Base-by-base conservation (phyloP, 2,113 vertebrate genomes). In the Oreotragus oreotragus region DNA sequence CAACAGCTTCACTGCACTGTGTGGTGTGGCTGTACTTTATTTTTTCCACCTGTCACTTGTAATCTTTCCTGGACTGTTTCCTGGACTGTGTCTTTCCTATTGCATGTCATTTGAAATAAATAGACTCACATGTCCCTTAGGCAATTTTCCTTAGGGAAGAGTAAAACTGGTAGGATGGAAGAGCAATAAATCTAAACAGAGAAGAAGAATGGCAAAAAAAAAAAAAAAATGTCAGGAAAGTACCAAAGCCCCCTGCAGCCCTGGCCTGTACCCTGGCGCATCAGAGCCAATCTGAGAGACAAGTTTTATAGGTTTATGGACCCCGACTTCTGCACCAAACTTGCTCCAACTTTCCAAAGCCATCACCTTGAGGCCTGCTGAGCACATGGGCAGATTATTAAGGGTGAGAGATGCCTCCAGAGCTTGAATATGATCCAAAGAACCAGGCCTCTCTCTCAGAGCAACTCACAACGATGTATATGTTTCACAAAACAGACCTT, bases 211-310 rank as follows among this genome's bases (percentile, higher is more conserved):
- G 5, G 19, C 33, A 36, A n/a, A 49, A 27, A 39, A 62, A 15
- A 36, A 47, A 21, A 39, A 64, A 36, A 33, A 14, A 33, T 5
- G 12, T 87, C 58, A 66, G 73, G 45, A 16, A 57, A 80, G 49
- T 27, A 16, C 51, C 64, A n/a, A 6, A 12, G 19, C 19, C 47
- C 47, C 49, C 58, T 49, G 2, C 5, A n/a, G 3, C 14, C 2
- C 51, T 21, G 43, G 28, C 27, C 12, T 27, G 6, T 9, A 60
- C 15, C 45, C 53, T 53, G 11, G 55, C 0, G 0, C 19, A 4
- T n/a, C 14, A 15, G 43, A 60, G 49, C 27, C 47, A 47, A 2
- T 30, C 36, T 47, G 11, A 51, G 45, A 64, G 55, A 10, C 28
- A 21, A 1, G 19, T 64, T 58, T 73, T 3, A 16, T 36, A 15